phyloP scores from a whole-genome alignment of 92 coral and sea anemone genomes.

The Palythoa grandiflora region DNA sequence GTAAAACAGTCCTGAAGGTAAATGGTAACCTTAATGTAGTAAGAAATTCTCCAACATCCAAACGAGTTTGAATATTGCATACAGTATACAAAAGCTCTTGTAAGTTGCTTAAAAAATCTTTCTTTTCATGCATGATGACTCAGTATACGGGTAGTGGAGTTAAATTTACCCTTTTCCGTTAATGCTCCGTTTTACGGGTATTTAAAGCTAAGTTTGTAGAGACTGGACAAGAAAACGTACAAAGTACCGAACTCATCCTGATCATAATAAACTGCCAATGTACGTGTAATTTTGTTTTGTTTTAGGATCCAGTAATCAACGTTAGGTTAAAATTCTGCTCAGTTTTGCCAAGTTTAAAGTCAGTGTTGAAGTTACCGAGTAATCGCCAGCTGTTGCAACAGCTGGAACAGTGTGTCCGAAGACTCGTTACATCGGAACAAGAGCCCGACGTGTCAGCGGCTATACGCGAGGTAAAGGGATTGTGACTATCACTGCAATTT shows the following conservation, averaged over 20 bases:
- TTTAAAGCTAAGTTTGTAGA: not conserved
- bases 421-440: conserved; percentile 87
- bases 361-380: conserved; percentile 91
- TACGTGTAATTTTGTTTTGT: not conserved
- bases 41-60: too few species aligned
- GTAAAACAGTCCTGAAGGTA: too few species aligned
- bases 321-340: conserved; percentile 96
- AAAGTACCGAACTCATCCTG: not conserved
- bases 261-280: not conserved
- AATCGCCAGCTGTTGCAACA: conserved; percentile 91
- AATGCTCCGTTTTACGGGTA: too few species aligned
- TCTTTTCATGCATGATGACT: too few species aligned
- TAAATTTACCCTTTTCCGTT: too few species aligned
- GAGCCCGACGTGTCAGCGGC: conserved; percentile 97
- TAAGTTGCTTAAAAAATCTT: too few species aligned
- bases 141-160: too few species aligned
- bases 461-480: conserved; percentile 80
- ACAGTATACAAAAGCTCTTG: too few species aligned
- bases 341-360: conserved; percentile 90
- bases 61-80: too few species aligned
- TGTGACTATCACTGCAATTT: not conserved
- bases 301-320: conserved; percentile 96
- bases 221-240: not conserved
- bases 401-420: conserved; percentile 96
- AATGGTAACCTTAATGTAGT: too few species aligned